Base-by-base conservation (phyloP, 2,888 invertebrate genomes). In the Chrysodeixis includens region DNA sequence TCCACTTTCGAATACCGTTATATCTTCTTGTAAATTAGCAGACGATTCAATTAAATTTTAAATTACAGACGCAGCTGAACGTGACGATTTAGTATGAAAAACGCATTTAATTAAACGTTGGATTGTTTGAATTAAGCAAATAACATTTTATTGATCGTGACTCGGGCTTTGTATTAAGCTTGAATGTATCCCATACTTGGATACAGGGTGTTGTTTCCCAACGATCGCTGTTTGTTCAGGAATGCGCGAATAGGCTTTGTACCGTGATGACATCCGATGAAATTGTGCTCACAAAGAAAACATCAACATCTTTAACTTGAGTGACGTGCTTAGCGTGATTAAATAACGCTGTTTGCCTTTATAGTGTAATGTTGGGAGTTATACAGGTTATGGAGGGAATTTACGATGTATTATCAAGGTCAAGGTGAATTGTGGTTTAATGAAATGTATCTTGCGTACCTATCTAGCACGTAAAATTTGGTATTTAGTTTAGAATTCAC, bases 81-180 rank as follows among this genome's bases (percentile, higher is more conserved):
- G 78, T 75, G 69, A 68, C 60, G 66, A 76, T 78, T 76, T 66
- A 60, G 76, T 79, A 78, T 81, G 79, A 80, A 79, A 83, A 84
- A 80, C 76, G 77, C 74, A 79, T 87, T 86, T 84, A 83, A 87
- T 87, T 87, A 85, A 84, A 84, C 69, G 74, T 76, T 69, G 63
- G 56, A 78, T 79, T 81, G 74, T 78, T 78, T 83, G 78, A 83
- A 83, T 82, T 80, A 68, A 76, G 77, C 67, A 75, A 82, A 82
- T 81, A 81, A 78, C 67, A 74, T 79, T 81, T 81, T 79, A 83
- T 82, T 77, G 72, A 72, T 63, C 59, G 62, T 74, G 56, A 66
- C 62, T 74, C 62, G 56, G 65, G 70, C 65, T 53, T 57, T 44
- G 66, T 75, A 74, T 81, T 69, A 49, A 18, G 77, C 70, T 66